These are phyloP conservation scores for Gavialis gangeticus DNA, from an alignment of 2,113 vertebrate genomes.

Conservation along the genomic window DNA sequence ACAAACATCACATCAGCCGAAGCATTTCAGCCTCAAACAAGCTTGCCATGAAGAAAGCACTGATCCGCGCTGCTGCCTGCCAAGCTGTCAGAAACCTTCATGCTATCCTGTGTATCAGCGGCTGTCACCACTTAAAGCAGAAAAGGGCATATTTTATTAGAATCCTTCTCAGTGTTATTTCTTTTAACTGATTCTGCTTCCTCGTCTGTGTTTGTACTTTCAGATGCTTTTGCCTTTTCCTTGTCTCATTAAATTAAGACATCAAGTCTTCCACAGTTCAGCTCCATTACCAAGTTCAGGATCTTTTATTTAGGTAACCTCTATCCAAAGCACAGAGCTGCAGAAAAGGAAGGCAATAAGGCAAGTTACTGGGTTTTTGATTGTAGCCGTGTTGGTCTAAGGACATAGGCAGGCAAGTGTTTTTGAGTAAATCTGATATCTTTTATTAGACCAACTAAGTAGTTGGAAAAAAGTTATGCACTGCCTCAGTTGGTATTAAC, in stretches of 20 bases:
- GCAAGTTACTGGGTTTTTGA: not conserved
- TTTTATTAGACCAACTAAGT: no score
- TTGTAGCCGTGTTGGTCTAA: no score
- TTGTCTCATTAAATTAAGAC: conserved; percentile 5
- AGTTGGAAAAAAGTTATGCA: not conserved
- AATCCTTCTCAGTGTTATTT: not conserved
- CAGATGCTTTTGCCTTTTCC: not conserved
- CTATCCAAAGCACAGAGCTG: not conserved
- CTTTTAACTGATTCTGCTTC: not conserved
- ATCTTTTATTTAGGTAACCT: conserved; percentile 11
- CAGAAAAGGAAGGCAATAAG: not conserved
- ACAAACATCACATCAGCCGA: not conserved
- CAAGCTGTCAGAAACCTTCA: not conserved
- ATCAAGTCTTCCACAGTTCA: not conserved
- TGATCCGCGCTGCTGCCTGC: not conserved
- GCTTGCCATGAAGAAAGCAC: not conserved
- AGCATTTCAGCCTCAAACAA: not conserved
- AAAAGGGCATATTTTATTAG: not conserved
- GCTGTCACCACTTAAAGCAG: not conserved
- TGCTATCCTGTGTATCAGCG: fast-evolving
- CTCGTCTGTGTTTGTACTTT: not conserved
- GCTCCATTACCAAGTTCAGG: not conserved
- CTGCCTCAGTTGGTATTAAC: not conserved
- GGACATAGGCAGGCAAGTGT: no score
- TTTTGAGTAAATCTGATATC: no score